Conservation (phyloP, 23 tunicate genomes). For the Trididemnum nubilum region DNA sequence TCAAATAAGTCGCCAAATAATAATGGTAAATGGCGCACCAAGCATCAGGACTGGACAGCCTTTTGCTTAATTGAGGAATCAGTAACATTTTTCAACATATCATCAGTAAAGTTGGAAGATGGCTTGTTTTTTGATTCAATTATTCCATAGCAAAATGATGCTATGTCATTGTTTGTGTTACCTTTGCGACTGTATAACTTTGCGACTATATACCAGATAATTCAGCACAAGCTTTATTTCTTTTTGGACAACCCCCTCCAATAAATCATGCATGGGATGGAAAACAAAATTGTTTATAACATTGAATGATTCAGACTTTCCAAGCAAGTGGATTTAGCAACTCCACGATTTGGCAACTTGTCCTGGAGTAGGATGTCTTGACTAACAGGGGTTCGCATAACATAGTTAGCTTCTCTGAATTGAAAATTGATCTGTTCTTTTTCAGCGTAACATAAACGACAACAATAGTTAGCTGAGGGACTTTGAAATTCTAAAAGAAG, state of each 20-base stretch:
- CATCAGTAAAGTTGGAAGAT: conserved; percentile 28
- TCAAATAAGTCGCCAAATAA: conserved; percentile 29
- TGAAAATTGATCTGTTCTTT: background rate
- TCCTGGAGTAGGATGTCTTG: conserved; percentile 3
- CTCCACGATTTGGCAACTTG: conserved; percentile 12
- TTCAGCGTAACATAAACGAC: conserved; percentile 29
- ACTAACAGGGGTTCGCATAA: conserved; percentile 16
- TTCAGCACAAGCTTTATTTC: conserved; percentile 31
- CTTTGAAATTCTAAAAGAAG: conserved; percentile 17
- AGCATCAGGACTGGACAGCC: conserved; percentile 38
- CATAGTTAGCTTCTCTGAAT: conserved; percentile 29
- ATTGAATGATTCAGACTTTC: conserved; percentile 10
- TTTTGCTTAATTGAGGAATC: conserved; percentile 21
- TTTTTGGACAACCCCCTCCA: conserved; percentile 19
- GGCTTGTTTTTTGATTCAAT: conserved; percentile 26
- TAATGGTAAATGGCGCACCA: conserved; percentile 32
- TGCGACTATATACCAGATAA: conserved; percentile 22
- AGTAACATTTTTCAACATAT: conserved; percentile 8
- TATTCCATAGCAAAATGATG: conserved; percentile 25
- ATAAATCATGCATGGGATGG: conserved; percentile 43
- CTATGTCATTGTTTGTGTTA: conserved; percentile 19
- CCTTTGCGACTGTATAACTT: background rate
- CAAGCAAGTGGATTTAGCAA: conserved; percentile 18
- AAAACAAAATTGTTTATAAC: conserved; percentile 25
- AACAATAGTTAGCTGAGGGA: conserved; percentile 28